These are phyloP conservation scores for Bufotes viridis DNA, from an alignment of 2,797 vertebrate genomes.

Conservation along the genomic window DNA sequence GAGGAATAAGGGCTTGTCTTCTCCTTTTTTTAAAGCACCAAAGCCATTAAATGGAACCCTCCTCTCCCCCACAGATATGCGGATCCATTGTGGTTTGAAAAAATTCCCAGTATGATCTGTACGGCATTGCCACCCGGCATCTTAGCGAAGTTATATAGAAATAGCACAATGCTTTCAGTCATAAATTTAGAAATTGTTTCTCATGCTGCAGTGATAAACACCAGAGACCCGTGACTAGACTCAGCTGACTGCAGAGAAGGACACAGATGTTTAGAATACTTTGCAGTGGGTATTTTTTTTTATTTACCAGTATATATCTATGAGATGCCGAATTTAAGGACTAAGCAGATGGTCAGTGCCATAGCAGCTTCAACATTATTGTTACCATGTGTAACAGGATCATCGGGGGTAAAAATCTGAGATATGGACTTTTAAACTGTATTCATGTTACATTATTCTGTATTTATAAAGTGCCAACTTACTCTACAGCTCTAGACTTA, in stretches of 20 bases:
- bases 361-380: too few species aligned
- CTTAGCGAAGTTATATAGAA: neutral
- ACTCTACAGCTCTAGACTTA: neutral
- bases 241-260: conserved; percentile 9
- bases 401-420: neutral
- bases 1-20: conserved; percentile 3
- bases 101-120: conserved; percentile 3
- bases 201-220: neutral
- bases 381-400: neutral
- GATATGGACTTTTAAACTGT: neutral
- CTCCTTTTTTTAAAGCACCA: conserved; percentile 1
- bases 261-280: neutral
- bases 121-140: neutral
- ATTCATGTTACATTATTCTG: neutral
- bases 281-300: conserved; percentile 27
- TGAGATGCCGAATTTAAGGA: neutral
- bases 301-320: neutral
- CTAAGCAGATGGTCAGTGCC: neutral
- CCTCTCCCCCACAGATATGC: neutral
- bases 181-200: neutral
- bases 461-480: conserved; percentile 23
- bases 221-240: conserved; percentile 1
- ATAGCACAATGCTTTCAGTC: conserved; percentile 25
- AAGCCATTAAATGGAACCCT: conserved; percentile 46
- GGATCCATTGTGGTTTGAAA: neutral